Percentiles rank a stretch among this genome's conserved stretches.
phyloP scores from a whole-genome alignment of 2,113 vertebrate species.

The Stomatorhinus ivindoensis region DNA sequence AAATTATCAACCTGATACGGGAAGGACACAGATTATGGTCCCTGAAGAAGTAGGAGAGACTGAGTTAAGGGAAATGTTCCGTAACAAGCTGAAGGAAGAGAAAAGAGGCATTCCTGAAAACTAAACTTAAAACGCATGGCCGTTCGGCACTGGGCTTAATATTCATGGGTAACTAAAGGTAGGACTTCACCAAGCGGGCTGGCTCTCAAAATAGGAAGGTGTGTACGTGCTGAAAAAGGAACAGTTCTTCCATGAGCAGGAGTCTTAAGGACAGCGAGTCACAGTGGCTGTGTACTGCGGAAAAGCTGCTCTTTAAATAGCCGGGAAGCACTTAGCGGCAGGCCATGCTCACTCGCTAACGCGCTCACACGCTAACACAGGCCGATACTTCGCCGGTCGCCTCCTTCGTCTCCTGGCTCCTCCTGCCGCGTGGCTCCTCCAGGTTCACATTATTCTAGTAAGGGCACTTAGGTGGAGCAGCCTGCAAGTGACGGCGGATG shows the following conservation, averaged over 20 bases:
- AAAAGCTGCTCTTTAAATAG: slow-evolving; percentile 9
- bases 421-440: not conserved
- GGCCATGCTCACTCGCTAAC: no score
- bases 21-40: not conserved
- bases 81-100: not conserved
- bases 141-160: not conserved
- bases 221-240: not conserved
- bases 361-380: not conserved
- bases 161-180: not conserved
- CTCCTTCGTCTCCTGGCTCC: not conserved
- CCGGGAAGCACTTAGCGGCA: not conserved
- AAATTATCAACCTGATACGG: not conserved
- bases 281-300: not conserved
- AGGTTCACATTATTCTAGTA: not conserved
- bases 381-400: not conserved
- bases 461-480: not conserved
- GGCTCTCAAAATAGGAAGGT: not conserved
- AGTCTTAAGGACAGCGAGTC: not conserved
- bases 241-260: not conserved
- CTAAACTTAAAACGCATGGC: not conserved
- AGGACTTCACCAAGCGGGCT: not conserved
- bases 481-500: not conserved
- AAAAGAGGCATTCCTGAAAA: not conserved
- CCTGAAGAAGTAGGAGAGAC: not conserved
- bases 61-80: not conserved